Evolutionary conservation across 2,113 vertebrate species (phyloP), one percentile per base, ranked within the genome.

Genomic region (Rhinoderma darwinii): DNA sequence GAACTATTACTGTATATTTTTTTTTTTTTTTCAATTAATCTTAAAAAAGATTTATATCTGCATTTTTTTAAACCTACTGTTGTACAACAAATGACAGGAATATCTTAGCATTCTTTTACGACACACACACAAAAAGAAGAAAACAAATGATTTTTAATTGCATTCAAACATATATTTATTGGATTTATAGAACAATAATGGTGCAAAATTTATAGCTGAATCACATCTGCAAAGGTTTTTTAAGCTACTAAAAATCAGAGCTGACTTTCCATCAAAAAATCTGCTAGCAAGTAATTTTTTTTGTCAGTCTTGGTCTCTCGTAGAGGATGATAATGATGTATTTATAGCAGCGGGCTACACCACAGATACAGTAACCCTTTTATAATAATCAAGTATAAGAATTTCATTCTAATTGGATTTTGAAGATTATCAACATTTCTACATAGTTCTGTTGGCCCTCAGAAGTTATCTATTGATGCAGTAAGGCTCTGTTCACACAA

Each of bases 1-100:
- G 91, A 92, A 89, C 90, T 88, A 5, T 91, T 93, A 92, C 91
- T 91, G 92, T 89, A 93, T 89, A 90, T 90, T 37, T 88, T 90
- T 86, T 93, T 93, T 91, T 81, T 81, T 86, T 76, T 86, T 82
- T 35, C 90, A 86, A 83, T 90, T 92, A 91, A 93, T 92, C 93
- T 92, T 63, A 75, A 80, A n/a, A 87, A 92, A 56, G 95, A 93
- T 95, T 95, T 95, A 94, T 95, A 95, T 93, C 91, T 88, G 77
- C 51, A n/a, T 90, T 92, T 95, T 94, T 95, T 84, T 63, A 91
- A 94, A 92, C 90, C 90, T 89, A 91, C 91, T 92, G 90, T 93
- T 90, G 88, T 89, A 91, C 90, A 89, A 92, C 88, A 79, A 77
- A 86, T 85, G 86, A 90, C 89, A 41, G 88, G 92, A 91, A 90